Conservation (phyloP, 2,888 invertebrate genomes). For the Phyllotreta cruciferae region DNA sequence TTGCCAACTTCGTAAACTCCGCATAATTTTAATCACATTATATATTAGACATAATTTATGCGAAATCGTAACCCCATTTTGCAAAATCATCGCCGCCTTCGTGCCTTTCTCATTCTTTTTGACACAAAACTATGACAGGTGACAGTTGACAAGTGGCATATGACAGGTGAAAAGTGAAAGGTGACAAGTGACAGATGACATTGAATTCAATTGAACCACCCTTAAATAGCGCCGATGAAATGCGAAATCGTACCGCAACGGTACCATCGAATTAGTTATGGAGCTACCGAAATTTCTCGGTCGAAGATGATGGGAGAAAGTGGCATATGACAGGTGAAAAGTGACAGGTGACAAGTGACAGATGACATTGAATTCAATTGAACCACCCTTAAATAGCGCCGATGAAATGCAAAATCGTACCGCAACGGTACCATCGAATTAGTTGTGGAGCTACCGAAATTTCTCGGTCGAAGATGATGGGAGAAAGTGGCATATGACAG, state of each 20-base stretch:
- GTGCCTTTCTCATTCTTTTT: too few species aligned
- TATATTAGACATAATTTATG: too few species aligned
- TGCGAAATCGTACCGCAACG: too few species aligned
- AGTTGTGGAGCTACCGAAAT: not conserved
- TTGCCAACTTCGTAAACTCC: too few species aligned
- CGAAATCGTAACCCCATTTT: too few species aligned
- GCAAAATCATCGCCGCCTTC: too few species aligned
- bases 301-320: not conserved
- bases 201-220: not conserved
- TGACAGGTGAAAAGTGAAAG: not conserved
- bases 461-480: not conserved
- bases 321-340: not conserved
- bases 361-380: not conserved
- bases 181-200: not conserved
- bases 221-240: not conserved
- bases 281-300: not conserved
- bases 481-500: not conserved
- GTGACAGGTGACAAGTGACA: not conserved
- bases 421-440: too few species aligned
- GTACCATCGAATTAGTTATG: too few species aligned
- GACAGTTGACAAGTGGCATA: not conserved
- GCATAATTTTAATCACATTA: constrained; percentile 37
- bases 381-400: not conserved
- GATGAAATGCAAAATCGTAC: not conserved
- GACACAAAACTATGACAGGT: not conserved